These are phyloP conservation scores for Microcebus jonahi DNA, from an alignment of 2,113 vertebrate species.

Conservation along the genomic window DNA sequence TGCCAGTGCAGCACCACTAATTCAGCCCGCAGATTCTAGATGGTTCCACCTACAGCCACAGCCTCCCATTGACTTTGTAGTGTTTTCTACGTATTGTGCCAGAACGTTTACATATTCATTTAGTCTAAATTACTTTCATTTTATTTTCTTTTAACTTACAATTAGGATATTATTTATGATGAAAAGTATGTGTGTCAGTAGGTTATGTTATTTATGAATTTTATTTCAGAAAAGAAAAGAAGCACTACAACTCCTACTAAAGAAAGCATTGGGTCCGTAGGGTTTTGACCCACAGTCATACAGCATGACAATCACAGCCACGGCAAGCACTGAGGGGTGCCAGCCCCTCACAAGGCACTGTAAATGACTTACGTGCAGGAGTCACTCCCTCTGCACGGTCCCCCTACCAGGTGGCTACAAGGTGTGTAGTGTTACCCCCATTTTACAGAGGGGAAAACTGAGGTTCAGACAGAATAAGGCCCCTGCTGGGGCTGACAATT, in stretches of 20 bases:
- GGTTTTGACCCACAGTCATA: not conserved
- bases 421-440: not conserved
- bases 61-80: not conserved
- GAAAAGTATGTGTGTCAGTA: not conserved
- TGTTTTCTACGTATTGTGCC: not conserved
- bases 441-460: not conserved
- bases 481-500: not conserved
- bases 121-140: slow-evolving; percentile 21
- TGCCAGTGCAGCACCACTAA: no score
- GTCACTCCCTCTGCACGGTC: not conserved
- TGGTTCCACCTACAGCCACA: not conserved
- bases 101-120: not conserved
- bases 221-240: not conserved
- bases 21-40: not conserved
- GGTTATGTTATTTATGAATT: not conserved
- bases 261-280: not conserved
- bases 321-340: not conserved
- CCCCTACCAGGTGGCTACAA: not conserved
- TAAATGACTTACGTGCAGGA: not conserved
- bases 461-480: not conserved
- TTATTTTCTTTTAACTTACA: not conserved
- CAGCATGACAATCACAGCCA: not conserved
- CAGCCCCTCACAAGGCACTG: not conserved
- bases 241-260: not conserved
- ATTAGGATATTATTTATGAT: not conserved